Base-by-base conservation (phyloP, 2,113 vertebrate species). In the Grantiella picta region DNA sequence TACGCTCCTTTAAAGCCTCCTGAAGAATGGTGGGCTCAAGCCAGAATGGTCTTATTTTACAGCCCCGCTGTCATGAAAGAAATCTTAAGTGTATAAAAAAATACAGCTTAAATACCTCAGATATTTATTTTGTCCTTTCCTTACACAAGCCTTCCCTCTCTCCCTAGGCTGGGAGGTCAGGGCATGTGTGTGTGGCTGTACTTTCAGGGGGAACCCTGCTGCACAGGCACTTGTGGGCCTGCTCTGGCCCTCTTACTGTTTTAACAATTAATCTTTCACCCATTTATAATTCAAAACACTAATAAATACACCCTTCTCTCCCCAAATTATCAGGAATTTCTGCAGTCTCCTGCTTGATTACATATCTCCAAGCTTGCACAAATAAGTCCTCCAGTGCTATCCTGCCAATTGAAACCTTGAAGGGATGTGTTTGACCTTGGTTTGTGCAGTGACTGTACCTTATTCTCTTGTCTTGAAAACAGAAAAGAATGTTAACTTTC, bases 381-480 rank as follows among this genome's bases (percentile, higher is more conserved):
- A 93, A 57, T 83, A 78, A 81, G 84, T 87, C 63, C 38, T 53
- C 59, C 57, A 12, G 50, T 57, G 78, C 8, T 86, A 68, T 83
- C 35, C 31, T 4, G 29, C 70, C 73, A 79, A 89, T 61, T 47
- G 24, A 91, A 95, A 90, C 44, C 70, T 76, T 61, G 82, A 68
- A 91, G 66, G 47, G 40, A 44, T 89, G 76, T n/a, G 27, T 92
- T 94, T 96, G 95, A 94, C 96, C 90, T 97, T 89, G 79, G n/a
- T 75, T 91, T 89, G 36, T 92, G 50, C 57, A 77, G 80, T 82
- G 56, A 84, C 65, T 89, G 15, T 94, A 86, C 82, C 54, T 92
- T 96, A 90, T 85, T 63, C 69, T 16, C 86, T 94, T 89, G 72
- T 92, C 57, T 36, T 61, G 59, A 95, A 93, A 91, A 91, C 79